Conservation (phyloP, 2,888 invertebrate species). For the Nomada goodeniana region DNA sequence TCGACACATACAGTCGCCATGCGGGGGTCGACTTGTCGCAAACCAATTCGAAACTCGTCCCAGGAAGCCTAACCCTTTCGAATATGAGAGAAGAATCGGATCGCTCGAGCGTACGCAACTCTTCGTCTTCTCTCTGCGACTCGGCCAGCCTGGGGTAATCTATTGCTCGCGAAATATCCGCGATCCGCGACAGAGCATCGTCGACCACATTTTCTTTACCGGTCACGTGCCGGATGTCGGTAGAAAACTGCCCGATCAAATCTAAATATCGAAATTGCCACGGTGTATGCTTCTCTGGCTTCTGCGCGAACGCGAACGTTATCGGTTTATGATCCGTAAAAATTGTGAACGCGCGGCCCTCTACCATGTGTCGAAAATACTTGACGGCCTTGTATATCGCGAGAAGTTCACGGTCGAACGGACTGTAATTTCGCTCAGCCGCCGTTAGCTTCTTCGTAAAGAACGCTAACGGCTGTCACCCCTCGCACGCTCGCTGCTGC, state of each 20-base stretch:
- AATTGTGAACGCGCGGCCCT: not conserved
- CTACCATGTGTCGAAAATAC: not conserved
- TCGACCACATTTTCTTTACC: not conserved
- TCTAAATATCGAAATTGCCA: not conserved
- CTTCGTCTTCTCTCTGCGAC: not conserved
- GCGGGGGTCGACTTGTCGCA: no score
- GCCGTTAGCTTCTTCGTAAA: not conserved
- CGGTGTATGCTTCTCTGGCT: not conserved
- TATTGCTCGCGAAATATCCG: not conserved
- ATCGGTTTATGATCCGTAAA: conserved; percentile 4
- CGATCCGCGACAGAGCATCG: not conserved
- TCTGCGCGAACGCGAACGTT: not conserved
- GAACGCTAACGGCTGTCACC: conserved; percentile 2
- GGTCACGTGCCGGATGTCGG: conserved; percentile 6
- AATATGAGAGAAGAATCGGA: no score
- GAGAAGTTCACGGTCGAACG: conserved; percentile 14
- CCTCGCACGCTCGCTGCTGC: not conserved
- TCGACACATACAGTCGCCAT: conserved; percentile 41
- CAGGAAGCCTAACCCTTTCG: no score
- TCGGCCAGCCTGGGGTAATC: not conserved
- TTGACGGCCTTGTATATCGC: not conserved
- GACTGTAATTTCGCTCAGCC: not conserved
- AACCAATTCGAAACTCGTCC: no score
- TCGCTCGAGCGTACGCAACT: not conserved
- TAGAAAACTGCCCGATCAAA: not conserved